Conservation (phyloP, 2,113 vertebrate species). For the Siniperca knerii region DNA sequence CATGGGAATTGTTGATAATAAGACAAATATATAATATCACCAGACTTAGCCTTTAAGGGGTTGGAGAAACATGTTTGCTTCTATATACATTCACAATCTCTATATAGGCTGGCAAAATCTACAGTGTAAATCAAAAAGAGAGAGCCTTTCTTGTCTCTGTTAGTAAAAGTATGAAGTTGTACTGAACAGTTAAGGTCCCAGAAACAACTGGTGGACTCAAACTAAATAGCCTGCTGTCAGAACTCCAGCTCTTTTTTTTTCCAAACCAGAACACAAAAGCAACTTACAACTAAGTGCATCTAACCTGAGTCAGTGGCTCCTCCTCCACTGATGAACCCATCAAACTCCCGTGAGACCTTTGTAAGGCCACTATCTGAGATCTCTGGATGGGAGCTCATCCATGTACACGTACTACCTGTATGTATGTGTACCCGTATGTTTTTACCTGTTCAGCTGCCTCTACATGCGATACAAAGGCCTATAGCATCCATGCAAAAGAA, state of each 20-base stretch:
- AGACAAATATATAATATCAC: not conserved
- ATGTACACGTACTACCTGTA: not conserved
- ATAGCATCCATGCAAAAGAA: constrained; percentile 69
- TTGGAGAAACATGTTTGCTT: not conserved
- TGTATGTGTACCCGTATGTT: not conserved
- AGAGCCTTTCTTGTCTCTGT: not conserved
- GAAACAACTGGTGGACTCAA: not conserved
- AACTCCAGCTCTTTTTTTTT: not conserved
- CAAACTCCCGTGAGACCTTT: constrained; percentile 74
- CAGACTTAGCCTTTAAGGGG: not conserved
- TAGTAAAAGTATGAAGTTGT: not conserved
- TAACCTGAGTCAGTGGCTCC: constrained; percentile 78
- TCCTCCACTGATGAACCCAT: constrained; percentile 85
- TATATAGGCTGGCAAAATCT: not conserved
- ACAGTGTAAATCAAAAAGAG: not conserved
- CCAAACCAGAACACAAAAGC: constrained; percentile 8
- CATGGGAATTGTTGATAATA: not conserved
- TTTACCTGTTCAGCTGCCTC: constrained; percentile 81
- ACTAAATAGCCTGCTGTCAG: not conserved
- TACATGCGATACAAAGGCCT: constrained; percentile 80
- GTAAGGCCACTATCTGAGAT: constrained; percentile 74
- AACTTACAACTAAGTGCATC: constrained; percentile 74
- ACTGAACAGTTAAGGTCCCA: not conserved
- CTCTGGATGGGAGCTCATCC: constrained; percentile 80
- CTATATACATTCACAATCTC: not conserved